Evolutionary conservation across 2,113 vertebrate species (phyloP), one percentile per base, ranked within the genome.

Genomic region (Rhinolophus sinicus): DNA sequence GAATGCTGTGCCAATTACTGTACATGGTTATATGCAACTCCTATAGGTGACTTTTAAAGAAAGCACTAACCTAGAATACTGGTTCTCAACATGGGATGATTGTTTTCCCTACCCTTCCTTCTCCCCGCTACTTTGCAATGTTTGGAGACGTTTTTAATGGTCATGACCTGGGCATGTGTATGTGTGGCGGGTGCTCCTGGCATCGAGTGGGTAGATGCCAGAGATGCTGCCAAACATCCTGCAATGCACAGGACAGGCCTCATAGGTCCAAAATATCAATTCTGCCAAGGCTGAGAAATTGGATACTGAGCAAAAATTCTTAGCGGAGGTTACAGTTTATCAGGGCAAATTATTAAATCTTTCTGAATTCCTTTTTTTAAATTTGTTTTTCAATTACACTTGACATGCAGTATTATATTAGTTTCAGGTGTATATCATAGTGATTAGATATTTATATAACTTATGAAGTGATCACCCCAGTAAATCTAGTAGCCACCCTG

Each of bases 291-390:
- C 40, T 91, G 72, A 80, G 64, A 65, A 85, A 90, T 15, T 52
- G 28, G 35, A n/a, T 8, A 82, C 67, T 50, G n/a, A 65, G 6
- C 76, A 88, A 64, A 56, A 90, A 54, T 95, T 94, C 19, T 67
- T 82, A 86, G n/a, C 72, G 95, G 89, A 92, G 38, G 89, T 96
- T 73, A 94, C 85, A 60, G 18, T 26, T 87, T 88, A 81, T 73
- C 73, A 73, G 50, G 54, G 83, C 9, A 83, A 72, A 54, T 90
- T 94, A 77, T 65, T 96, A 95, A 90, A 38, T 28, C 35, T 95
- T 87, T 70, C 26, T 54, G 26, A 88, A 92, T 87, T 93, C 44
- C 38, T 95, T 91, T 78, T 92, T 64, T 30, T 52, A 15, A 90
- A 92, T 75, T 54, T 54, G 52, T 54, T 54, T 54, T 54, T 54